Conservation (phyloP, 2,888 invertebrate species). For the Drosophila prostipennis region DNA sequence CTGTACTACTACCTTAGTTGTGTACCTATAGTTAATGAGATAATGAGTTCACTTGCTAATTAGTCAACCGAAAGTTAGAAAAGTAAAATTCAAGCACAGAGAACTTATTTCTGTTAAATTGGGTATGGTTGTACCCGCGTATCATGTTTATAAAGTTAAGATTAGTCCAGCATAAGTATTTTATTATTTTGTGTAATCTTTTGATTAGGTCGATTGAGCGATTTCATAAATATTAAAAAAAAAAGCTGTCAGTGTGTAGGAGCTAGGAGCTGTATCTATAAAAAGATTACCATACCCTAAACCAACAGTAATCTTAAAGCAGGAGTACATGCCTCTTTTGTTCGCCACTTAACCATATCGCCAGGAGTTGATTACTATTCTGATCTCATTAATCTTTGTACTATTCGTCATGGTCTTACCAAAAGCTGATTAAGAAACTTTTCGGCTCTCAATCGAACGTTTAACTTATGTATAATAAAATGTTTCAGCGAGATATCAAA, state of each 20-base stretch:
- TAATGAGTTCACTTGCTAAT: background rate
- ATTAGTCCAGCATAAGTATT: conserved; percentile 7
- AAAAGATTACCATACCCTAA: background rate
- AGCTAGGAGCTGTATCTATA: background rate
- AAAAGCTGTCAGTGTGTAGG: background rate
- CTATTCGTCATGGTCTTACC: conserved; percentile 16
- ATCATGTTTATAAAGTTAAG: background rate
- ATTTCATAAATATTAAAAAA: conserved; percentile 11
- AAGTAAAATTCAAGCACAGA: too few relatives aligned
- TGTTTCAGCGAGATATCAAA: conserved; percentile 40
- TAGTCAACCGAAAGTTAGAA: background rate
- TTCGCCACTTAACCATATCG: conserved; percentile 7
- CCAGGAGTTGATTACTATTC: background rate
- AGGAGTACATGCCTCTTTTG: conserved; percentile 2
- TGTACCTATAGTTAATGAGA: background rate
- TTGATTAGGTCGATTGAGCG: background rate
- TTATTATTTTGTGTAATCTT: conserved; percentile 15
- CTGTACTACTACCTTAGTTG: background rate
- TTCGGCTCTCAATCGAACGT: background rate
- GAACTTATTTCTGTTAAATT: background rate
- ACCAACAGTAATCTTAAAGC: background rate
- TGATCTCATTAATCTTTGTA: conserved; percentile 27
- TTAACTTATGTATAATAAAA: conserved; percentile 16
- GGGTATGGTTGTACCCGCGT: background rate
- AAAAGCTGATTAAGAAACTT: conserved; percentile 5